Base-by-base conservation (phyloP, 1,140 invertebrate species). In the Popillia japonica region DNA sequence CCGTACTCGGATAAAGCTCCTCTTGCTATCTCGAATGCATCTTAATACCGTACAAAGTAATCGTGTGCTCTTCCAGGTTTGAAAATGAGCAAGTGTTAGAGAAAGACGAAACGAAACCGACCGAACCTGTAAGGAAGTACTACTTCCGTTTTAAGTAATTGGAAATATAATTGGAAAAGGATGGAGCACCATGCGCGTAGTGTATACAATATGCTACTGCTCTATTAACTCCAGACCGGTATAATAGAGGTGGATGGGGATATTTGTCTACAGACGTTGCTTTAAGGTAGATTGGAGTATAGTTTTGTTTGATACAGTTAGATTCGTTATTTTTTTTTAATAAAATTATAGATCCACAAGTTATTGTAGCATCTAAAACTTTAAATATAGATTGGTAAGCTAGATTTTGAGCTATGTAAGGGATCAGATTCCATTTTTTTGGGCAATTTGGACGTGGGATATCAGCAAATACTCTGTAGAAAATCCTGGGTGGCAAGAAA, bases 101-200 rank as follows among this genome's bases (percentile, higher is more conserved):
- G 48, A n/a, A 55, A 55, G 17, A 17, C 48, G 48, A 17, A n/a
- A 17, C 11, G 17, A 0, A 55, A 17, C 48, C 2, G 17, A 17
- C 2, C 11, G 3, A 10, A 14, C 42, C 14, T 44, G 7, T 1
- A 55, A 55, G 48, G 14, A 14, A 55, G 14, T 6, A n/a, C 14
- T 6, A 17, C 27, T 55, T n/a, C 14, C 48, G 48, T 17, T 17
- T 34, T 55, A 55, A 55, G 48, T 55, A 55, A 55, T 55, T 55
- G 48, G 48, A 55, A 55, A 55, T 17, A 55, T 55, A 55, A 55
- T 55, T 55, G 48, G 48, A 55, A 55, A 55, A 55, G 48, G 48
- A 55, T 55, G n/a, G 48, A 6, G 48, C 27, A 34, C 27, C 27
- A n/a, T 55, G 6, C 48, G 48, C 14, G 48, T 17, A 55, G 48